A percentile compares a stretch with the other conserved stretches of the same genome.
Conservation (phyloP, 2,797 vertebrate genomes). For the Cyclura pinguis region DNA sequence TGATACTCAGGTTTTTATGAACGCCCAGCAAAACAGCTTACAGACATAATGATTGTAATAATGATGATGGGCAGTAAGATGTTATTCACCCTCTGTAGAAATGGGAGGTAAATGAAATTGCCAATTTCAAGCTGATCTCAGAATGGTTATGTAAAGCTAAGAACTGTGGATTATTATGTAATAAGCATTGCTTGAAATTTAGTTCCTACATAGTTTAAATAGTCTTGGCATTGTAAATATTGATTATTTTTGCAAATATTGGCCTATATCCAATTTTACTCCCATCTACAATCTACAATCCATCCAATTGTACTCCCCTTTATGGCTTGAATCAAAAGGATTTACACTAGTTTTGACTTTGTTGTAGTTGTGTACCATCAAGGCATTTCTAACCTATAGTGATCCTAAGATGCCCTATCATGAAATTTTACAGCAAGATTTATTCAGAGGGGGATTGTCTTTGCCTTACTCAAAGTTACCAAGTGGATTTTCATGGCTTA, state of each 20-base stretch:
- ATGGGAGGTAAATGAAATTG: conserved; percentile 1
- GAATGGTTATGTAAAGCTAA: neutral
- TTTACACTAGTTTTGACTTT: too few species aligned
- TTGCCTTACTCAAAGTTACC: too few species aligned
- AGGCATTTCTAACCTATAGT: too few species aligned
- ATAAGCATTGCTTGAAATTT: neutral
- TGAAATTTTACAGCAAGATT: too few species aligned
- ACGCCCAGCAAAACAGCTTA: neutral
- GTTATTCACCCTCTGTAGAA: neutral
- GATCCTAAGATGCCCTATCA: too few species aligned
- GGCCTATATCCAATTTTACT: too few species aligned
- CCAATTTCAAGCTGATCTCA: neutral
- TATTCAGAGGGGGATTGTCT: too few species aligned
- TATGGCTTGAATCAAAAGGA: too few species aligned
- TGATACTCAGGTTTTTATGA: neutral
- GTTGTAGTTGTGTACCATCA: too few species aligned
- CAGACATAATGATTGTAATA: neutral
- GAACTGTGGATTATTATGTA: neutral
- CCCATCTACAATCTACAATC: too few species aligned
- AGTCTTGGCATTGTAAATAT: neutral
- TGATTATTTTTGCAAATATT: neutral
- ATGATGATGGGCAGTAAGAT: neutral
- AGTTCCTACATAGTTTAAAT: neutral
- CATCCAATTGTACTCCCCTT: too few species aligned
- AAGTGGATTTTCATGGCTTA: too few species aligned